A percentile compares a stretch with the other conserved stretches of the same genome.
Evolutionary conservation across 2,888 invertebrate genomes (phyloP).

Genomic region (Agonopterix arenella): DNA sequence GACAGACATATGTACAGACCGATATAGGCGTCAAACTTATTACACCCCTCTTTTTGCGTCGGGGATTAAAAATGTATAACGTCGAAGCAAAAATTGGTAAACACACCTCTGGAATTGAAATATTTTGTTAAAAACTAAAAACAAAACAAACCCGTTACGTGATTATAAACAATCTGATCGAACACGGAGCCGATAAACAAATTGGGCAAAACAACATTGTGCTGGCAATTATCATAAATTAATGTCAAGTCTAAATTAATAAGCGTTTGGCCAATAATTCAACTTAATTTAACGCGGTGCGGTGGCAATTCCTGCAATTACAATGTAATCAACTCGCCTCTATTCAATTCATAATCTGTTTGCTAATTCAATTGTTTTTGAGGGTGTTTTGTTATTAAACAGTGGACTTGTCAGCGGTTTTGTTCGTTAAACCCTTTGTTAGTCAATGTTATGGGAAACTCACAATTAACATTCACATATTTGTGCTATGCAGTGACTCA

Average conservation of each 20-base stretch:
- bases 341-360: constrained; percentile 20
- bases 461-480: too few relatives aligned
- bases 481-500: too few relatives aligned
- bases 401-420: too few relatives aligned
- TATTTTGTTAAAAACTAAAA: not conserved
- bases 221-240: constrained; percentile 46
- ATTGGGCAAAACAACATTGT: constrained; percentile 31
- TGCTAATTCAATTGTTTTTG: constrained; percentile 7
- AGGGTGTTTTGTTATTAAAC: too few relatives aligned
- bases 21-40: too few relatives aligned
- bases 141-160: constrained; percentile 12
- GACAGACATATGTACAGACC: too few relatives aligned
- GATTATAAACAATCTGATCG: constrained; percentile 30
- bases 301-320: constrained; percentile 36
- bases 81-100: too few relatives aligned
- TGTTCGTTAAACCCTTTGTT: too few relatives aligned
- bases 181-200: constrained; percentile 24
- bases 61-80: too few relatives aligned
- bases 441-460: too few relatives aligned
- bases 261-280: constrained; percentile 54
- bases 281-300: constrained; percentile 50
- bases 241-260: constrained; percentile 55
- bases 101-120: too few relatives aligned
- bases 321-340: constrained; percentile 40
- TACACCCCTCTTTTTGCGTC: too few relatives aligned